Base-by-base conservation (phyloP, 2,888 invertebrate species). In the Gymnocheta viridis region DNA sequence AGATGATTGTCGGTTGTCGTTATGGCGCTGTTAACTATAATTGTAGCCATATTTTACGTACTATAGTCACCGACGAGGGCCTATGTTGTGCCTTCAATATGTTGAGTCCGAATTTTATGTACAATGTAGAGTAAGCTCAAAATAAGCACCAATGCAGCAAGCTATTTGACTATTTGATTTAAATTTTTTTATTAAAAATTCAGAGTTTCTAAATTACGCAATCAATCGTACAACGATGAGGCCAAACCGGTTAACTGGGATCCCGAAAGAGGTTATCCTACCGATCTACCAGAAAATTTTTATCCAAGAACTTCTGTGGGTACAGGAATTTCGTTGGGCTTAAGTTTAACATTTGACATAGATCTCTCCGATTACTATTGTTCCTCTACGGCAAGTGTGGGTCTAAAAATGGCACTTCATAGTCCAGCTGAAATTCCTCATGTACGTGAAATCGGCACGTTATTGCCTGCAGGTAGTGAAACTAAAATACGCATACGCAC, bases 71-170 rank as follows among this genome's bases (percentile, higher is more conserved):
- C 3, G 85, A 85, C 49, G 96, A 96, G 89, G 97, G 97, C 0
- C 93, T 96, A 0, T 97, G 97, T 89, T 97, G 97, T 90, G 95
- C 96, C 4, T 97, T 97, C 89, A 97, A 97, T 89, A 94, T 94
- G 83, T 93, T 96, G 0, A 95, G 96, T 80, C 93, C 94, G 0
- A 83, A 80, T n/a, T 90, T 87, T 76, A 89, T 90, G 90, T 89
- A 86, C 64, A 66, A 66, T n/a, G 54, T 56, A 32, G 29, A 76
- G 74, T 76, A 56, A 66, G 74, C 47, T 41, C 9, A 14, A 12
- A 62, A 22, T n/a, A 24, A n/a, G 7, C n/a, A 1, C 12, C 4
- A n/a, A 49, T 6, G 5, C 9, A 2, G 19, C 22, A 2, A 24
- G 9, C 3, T n/a, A 60, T 64, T 27, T 27, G n/a, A n/a, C n/a